These are phyloP conservation scores for Bubo scandiacus DNA, from an alignment of 2,113 vertebrate genomes.

Conservation along the genomic window DNA sequence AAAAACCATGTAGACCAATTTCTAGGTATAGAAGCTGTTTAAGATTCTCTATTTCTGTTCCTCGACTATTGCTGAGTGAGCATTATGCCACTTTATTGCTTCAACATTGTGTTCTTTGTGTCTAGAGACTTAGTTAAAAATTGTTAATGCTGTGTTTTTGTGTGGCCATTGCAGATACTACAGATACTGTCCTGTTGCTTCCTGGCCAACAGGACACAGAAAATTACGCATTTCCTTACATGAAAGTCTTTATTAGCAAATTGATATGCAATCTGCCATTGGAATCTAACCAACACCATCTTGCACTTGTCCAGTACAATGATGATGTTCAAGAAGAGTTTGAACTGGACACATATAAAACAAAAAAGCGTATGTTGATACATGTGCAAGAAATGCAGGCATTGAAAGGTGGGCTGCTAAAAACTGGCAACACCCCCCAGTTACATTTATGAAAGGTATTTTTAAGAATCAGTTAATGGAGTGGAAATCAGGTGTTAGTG, in stretches of 20 bases:
- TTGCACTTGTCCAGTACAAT: constrained; percentile 20
- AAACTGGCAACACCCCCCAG: neutral
- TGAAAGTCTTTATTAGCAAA: neutral
- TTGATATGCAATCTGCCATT: neutral
- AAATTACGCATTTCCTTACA: neutral
- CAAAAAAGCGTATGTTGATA: neutral
- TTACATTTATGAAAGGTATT: neutral
- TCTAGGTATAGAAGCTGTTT: neutral
- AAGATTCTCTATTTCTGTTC: neutral
- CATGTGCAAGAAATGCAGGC: neutral
- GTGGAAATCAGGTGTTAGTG: constrained; percentile 1
- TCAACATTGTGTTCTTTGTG: neutral
- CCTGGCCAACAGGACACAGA: neutral
- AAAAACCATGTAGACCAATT: neutral
- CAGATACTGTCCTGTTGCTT: constrained; percentile 33
- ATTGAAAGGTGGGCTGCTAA: neutral
- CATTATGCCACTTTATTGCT: neutral
- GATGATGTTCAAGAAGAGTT: neutral
- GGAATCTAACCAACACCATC: neutral
- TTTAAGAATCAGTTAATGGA: neutral
- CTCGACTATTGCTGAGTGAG: neutral
- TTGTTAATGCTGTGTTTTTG: neutral
- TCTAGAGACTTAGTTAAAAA: neutral
- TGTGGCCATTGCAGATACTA: neutral
- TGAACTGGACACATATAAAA: neutral